Evolutionary conservation across 2,113 vertebrate species (phyloP).

Genomic region (Malurus melanocephalus): DNA sequence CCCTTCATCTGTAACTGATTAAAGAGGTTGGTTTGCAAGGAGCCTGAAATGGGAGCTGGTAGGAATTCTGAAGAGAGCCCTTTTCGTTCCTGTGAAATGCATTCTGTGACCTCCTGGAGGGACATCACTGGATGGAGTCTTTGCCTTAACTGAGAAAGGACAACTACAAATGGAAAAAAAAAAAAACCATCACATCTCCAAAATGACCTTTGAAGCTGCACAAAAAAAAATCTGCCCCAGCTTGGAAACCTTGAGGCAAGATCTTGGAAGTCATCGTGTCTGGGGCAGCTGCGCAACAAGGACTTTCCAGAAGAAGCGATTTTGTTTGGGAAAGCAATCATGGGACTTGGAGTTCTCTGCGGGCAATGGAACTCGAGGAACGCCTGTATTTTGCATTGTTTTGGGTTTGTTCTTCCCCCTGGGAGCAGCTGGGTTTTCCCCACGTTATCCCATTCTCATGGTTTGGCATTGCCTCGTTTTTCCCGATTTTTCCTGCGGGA

Average conservation of each 20-base stretch:
- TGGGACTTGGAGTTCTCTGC: not conserved
- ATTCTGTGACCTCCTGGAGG: not conserved
- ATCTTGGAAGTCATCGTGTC: fast-evolving
- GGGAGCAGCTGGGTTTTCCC: constrained; percentile 20
- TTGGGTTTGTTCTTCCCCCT: not conserved
- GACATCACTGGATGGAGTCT: not conserved
- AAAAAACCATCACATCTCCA: not conserved
- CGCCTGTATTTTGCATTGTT: fast-evolving
- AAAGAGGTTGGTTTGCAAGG: constrained; percentile 9
- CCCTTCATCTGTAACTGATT: constrained; percentile 42
- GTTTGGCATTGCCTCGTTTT: not conserved
- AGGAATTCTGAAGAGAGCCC: not conserved
- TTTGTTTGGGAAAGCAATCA: not conserved
- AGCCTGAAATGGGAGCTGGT: not conserved
- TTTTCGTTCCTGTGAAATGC: not conserved
- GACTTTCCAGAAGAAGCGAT: not conserved
- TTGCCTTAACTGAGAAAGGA: not conserved
- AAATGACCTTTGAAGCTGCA: not conserved
- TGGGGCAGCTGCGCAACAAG: not conserved
- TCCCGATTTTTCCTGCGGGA: fast-evolving
- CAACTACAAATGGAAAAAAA: not conserved
- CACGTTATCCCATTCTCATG: not conserved
- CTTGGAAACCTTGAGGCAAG: not conserved
- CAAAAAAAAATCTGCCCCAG: not conserved
- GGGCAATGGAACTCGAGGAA: not conserved